phyloP scores from a whole-genome alignment of 2,888 invertebrate species.

The Trichogramma evanescens region DNA sequence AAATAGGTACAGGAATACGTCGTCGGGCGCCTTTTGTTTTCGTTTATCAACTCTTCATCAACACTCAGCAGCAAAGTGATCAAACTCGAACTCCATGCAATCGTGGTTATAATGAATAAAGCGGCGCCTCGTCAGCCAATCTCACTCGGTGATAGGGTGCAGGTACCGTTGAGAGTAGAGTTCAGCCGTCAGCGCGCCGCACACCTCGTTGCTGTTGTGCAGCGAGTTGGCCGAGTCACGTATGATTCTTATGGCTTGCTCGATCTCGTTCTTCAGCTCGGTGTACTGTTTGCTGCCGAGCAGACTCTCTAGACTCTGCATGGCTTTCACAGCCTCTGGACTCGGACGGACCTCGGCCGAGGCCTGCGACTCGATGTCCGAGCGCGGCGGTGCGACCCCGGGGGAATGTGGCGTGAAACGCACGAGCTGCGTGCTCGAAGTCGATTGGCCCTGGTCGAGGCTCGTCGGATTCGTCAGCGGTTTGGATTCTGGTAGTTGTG shows the following conservation, averaged over 20 bases:
- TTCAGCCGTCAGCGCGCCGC: slow-evolving; percentile 49
- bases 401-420: slow-evolving; percentile 41
- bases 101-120: background rate
- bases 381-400: slow-evolving; percentile 37
- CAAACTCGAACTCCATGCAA: slow-evolving; percentile 16
- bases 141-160: slow-evolving; percentile 39
- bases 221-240: slow-evolving; percentile 53
- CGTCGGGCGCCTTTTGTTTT: no score
- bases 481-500: slow-evolving; percentile 52
- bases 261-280: slow-evolving; percentile 45
- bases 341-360: slow-evolving; percentile 43
- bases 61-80: slow-evolving; percentile 16
- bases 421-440: slow-evolving; percentile 38
- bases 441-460: background rate
- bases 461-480: background rate
- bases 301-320: slow-evolving; percentile 46
- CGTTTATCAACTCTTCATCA: background rate
- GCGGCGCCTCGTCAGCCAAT: background rate
- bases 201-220: slow-evolving; percentile 50
- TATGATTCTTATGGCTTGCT: slow-evolving; percentile 47
- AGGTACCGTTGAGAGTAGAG: slow-evolving; percentile 47
- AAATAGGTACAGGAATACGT: no score
- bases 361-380: background rate
- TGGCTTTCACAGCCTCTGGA: slow-evolving; percentile 45
- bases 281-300: slow-evolving; percentile 46